Percentiles rank a stretch among this genome's conserved stretches.
Conservation (phyloP, 2,888 invertebrate species). For the Cephonodes hylas region DNA sequence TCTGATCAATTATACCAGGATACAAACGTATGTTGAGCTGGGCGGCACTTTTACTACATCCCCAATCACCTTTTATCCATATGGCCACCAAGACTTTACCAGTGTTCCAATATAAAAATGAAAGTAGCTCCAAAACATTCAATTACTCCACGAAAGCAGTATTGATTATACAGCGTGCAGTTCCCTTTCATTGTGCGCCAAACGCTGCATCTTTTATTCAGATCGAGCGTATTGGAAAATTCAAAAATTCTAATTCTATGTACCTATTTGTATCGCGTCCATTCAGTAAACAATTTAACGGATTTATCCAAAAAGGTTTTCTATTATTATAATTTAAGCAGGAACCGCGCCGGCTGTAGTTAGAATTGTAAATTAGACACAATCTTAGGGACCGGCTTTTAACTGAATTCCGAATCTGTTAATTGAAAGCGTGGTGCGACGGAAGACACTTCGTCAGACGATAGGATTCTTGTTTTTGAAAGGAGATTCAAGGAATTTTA, state of each 20-base stretch:
- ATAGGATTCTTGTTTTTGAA: neutral
- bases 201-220: neutral
- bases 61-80: no score
- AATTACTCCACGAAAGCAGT: neutral
- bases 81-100: no score
- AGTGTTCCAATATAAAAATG: no score
- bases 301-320: slow-evolving; percentile 35
- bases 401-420: slow-evolving; percentile 34
- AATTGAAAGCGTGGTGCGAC: slow-evolving; percentile 38
- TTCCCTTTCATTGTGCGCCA: neutral
- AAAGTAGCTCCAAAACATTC: no score
- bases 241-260: neutral
- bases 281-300: slow-evolving; percentile 29
- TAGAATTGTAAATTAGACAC: slow-evolving; percentile 51
- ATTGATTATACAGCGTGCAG: neutral
- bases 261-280: neutral
- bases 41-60: no score
- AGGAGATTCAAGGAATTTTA: no score
- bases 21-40: no score
- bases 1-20: no score
- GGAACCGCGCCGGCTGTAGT: slow-evolving; percentile 32
- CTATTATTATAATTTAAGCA: slow-evolving; percentile 45
- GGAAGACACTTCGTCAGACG: slow-evolving; percentile 15
- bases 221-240: neutral
- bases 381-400: slow-evolving; percentile 37